Evolutionary conservation across 2,888 invertebrate species (phyloP).

Genomic region (Dolomedes plantarius): DNA sequence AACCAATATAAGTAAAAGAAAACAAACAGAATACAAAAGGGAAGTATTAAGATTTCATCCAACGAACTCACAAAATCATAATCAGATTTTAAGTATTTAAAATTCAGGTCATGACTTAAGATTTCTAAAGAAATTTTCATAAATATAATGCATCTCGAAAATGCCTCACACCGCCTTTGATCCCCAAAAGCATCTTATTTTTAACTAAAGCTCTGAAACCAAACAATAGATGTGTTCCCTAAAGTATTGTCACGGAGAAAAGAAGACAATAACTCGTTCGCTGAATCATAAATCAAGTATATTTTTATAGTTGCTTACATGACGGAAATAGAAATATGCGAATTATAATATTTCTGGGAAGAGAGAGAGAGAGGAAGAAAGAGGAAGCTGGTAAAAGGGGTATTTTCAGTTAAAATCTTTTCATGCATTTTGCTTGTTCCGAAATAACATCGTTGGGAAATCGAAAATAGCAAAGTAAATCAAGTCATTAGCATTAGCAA

Average conservation of each 20-base stretch:
- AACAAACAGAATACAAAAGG: no score
- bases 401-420: no score
- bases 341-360: not conserved
- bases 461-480: no score
- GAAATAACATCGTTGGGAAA: no score
- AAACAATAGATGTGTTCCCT: not conserved
- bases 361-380: no score
- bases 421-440: no score
- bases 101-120: not conserved
- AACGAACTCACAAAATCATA: not conserved
- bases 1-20: no score
- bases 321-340: not conserved
- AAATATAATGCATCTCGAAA: not conserved
- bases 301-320: not conserved
- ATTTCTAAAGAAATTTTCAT: not conserved
- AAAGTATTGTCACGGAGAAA: slow-evolving; percentile 2
- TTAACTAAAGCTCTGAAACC: not conserved
- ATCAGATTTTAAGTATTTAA: not conserved
- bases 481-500: no score
- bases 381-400: no score
- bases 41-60: no score
- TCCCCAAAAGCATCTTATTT: not conserved
- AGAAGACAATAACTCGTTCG: slow-evolving; percentile 1
- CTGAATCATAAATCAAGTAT: slow-evolving; percentile 1
- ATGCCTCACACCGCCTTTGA: no score